These are phyloP conservation scores for Nysson spinosus DNA, from an alignment of 2,888 invertebrate species.

Conservation along the genomic window DNA sequence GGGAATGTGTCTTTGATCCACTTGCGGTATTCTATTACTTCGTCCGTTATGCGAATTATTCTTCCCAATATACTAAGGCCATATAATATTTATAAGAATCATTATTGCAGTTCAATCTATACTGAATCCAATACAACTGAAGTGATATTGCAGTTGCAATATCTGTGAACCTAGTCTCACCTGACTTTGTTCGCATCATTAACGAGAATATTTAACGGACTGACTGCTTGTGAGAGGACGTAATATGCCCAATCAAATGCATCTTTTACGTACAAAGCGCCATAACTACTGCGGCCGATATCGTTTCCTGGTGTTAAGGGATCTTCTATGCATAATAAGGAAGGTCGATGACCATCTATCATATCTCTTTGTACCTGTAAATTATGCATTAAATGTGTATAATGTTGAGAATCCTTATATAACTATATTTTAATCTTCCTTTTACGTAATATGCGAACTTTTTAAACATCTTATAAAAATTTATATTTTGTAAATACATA, in stretches of 20 bases:
- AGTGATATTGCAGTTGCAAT: too few relatives aligned
- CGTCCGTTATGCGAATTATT: slow-evolving; percentile 95
- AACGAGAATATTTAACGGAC: slow-evolving; percentile 78
- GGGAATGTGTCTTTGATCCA: slow-evolving; percentile 82
- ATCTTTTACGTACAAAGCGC: slow-evolving; percentile 91
- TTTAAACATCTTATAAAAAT: too few relatives aligned
- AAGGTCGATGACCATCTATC: slow-evolving; percentile 95
- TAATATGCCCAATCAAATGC: slow-evolving; percentile 98
- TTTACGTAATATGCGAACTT: too few relatives aligned
- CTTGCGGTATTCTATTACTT: slow-evolving; percentile 87
- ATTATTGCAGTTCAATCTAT: background rate
- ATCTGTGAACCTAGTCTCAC: slow-evolving; percentile 49
- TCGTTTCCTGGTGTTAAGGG: slow-evolving; percentile 97
- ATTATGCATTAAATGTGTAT: background rate
- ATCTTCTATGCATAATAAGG: slow-evolving; percentile 97
- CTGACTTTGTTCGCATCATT: slow-evolving; percentile 79
- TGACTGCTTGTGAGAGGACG: slow-evolving; percentile 87
- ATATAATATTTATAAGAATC: slow-evolving; percentile 3
- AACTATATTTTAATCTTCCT: background rate
- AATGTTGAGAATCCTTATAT: background rate
- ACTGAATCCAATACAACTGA: background rate
- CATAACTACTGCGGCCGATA: slow-evolving; percentile 98
- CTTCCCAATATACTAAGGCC: slow-evolving; percentile 92
- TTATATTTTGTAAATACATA: background rate
- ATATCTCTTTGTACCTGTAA: slow-evolving; percentile 89